phyloP scores from a whole-genome alignment of 2,888 invertebrate species.

The Biston stratarius region DNA sequence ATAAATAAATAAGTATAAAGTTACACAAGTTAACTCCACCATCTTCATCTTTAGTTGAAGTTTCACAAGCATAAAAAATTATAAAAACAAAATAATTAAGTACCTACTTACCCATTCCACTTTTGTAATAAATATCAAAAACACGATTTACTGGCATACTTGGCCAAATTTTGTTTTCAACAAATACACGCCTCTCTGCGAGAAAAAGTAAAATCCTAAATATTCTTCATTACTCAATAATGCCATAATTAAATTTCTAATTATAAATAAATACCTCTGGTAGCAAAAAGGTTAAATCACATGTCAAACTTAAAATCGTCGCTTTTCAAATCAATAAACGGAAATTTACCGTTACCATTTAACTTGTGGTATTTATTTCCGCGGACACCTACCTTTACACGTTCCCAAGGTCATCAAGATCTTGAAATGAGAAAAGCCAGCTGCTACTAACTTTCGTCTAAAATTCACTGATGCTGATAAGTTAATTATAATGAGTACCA shows the following conservation, averaged over 20 bases:
- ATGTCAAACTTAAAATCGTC: neutral
- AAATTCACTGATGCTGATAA: conserved; percentile 39
- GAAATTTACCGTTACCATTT: conserved; percentile 3
- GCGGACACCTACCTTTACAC: conserved; percentile 64
- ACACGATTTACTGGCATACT: conserved; percentile 63
- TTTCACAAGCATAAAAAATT: too few relatives aligned
- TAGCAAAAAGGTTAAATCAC: neutral
- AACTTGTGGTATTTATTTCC: conserved; percentile 2
- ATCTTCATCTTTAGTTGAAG: too few relatives aligned
- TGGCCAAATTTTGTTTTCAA: conserved; percentile 68
- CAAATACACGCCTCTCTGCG: conserved; percentile 60
- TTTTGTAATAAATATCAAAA: conserved; percentile 71
- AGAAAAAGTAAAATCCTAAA: conserved; percentile 4
- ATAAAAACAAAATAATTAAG: neutral
- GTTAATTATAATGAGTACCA: neutral
- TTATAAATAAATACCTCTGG: neutral
- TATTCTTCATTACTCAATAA: neutral
- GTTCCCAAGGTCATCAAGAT: conserved; percentile 65
- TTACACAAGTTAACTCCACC: too few relatives aligned
- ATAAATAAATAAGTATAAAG: too few relatives aligned
- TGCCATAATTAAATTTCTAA: neutral
- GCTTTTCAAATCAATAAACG: neutral
- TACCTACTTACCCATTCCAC: conserved; percentile 57
- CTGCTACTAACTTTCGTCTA: conserved; percentile 58
- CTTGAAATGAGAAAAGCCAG: conserved; percentile 67